Base-by-base conservation (phyloP, 1,140 invertebrate species). In the Globodera rostochiensis region DNA sequence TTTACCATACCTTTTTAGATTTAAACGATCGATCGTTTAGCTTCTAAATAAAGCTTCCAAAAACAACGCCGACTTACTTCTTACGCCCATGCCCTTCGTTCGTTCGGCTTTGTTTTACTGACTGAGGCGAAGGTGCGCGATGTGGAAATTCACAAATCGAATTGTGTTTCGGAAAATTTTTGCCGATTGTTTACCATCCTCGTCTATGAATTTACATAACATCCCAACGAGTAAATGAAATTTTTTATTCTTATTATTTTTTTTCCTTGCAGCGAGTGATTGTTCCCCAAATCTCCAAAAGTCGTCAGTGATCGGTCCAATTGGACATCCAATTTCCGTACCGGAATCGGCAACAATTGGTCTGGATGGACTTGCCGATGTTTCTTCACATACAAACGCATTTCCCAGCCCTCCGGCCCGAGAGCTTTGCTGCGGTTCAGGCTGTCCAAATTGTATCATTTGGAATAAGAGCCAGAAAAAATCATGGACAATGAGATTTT, bases 361-460 rank as follows among this genome's bases (percentile, higher is more conserved):
- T 15, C 57, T 15, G 57, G 57, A 53, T 9, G 53, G 53, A 9
- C 4, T 53, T 53, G 8, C 15, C 53, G 7, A 64, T 19, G 13
- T 64, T 64, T 19, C 19, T 6, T 6, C 19, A 19, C 57, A 64
- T 0, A 64, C 19, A 4, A 64, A 64, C n/a, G 36, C 50, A 57
- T 76, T 76, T 76, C 74, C 74, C 45, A 53, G 1, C 7, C 21
- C 74, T 6, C 74, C 74, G 2, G 25, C 57, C 19, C 36, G 46
- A n/a, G 77, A 70, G 9, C 25, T 49, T 25, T 78, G 77, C 70
- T 78, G 77, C 25, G 77, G 77, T 13, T 78, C 77, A n/a, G 77
- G 77, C 50, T 78, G 77, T 69, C 77, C 77, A 36, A 78, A 78
- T 45, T 78, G 77, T 78, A 70, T 21, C 19, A 21, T 15, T n/a